Conservation (phyloP, 1,140 invertebrate genomes). For the Dreissena polymorpha region DNA sequence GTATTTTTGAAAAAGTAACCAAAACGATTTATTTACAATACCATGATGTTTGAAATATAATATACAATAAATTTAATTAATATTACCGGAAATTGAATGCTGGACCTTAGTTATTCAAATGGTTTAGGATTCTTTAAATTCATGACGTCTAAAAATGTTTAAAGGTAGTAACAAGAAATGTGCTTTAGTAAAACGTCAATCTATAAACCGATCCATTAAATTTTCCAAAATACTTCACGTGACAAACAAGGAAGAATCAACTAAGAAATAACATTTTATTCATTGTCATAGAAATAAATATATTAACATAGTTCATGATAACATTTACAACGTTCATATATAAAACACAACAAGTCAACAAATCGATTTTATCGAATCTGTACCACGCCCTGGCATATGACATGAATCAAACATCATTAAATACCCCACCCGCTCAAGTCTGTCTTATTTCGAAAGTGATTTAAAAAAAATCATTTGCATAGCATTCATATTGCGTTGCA, state of each 20-base stretch:
- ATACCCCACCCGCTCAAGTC: not conserved
- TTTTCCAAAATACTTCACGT: not conserved
- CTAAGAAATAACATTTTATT: conserved; percentile 5
- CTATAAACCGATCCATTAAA: no score
- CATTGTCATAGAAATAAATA: not conserved
- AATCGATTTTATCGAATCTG: not conserved
- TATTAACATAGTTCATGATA: not conserved
- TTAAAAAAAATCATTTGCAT: not conserved
- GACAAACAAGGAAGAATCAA: not conserved
- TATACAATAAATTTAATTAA: no score
- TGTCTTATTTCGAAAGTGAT: not conserved
- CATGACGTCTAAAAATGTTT: no score
- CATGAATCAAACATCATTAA: not conserved
- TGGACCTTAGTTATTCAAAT: no score
- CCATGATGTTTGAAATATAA: no score
- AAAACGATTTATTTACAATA: no score
- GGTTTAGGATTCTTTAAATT: no score
- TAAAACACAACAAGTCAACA: not conserved
- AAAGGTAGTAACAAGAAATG: no score
- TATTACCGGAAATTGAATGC: no score
- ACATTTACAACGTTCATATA: not conserved
- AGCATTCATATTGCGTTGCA: not conserved
- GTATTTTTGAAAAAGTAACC: no score
- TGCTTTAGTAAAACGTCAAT: no score
- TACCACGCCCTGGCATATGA: not conserved